Evolutionary conservation across 2,888 invertebrate species (phyloP), one percentile per base, ranked within the genome.

Genomic region (Andrena dorsata): DNA sequence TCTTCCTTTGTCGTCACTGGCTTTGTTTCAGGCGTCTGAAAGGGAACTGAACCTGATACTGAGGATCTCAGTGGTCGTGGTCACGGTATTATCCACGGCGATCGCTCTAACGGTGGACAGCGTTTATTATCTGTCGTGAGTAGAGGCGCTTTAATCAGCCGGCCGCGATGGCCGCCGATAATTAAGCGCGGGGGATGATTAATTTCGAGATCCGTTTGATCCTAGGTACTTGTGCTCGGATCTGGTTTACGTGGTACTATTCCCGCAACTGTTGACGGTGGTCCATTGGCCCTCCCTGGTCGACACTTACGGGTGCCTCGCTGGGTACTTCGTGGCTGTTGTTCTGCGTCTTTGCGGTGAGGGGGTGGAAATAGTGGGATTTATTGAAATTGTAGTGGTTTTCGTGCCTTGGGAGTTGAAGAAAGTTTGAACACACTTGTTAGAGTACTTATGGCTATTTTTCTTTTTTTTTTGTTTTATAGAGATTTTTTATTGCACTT

Each of bases 231-330:
- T 97, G 84, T 96, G 96, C 91, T 95, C 96, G 30, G 97, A 97
- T 91, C 94, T 97, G 73, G 96, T 97, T 83, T 97, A 96, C 93
- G 96, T 97, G 78, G 95, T 97, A 77, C 94, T 97, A 49, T 97
- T 97, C 91, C 97, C 97, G 0, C 97, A 97, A 94, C 94, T 97
- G 16, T 93, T 96, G 51, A 95, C 96, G 71, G 96, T 96, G 35
- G 95, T 97, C 53, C 96, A 96, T 92, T 95, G 96, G 94, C 94
- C 95, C n/a, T 93, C 95, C 28, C 93, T 95, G 80, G 95, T 96
- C 85, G 96, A 97, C 92, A 96, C 96, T 1, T 96, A 97, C 88
- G 97, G 97, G 16, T 96, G 96, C 60, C 93, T 96, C 3, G 93
- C 94, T 2, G 95, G 95, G 8, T 95, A 95, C 89, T 89, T 94